Evolutionary conservation across 2,888 invertebrate species (phyloP).

Genomic region (Synanthedon tipuliformis): DNA sequence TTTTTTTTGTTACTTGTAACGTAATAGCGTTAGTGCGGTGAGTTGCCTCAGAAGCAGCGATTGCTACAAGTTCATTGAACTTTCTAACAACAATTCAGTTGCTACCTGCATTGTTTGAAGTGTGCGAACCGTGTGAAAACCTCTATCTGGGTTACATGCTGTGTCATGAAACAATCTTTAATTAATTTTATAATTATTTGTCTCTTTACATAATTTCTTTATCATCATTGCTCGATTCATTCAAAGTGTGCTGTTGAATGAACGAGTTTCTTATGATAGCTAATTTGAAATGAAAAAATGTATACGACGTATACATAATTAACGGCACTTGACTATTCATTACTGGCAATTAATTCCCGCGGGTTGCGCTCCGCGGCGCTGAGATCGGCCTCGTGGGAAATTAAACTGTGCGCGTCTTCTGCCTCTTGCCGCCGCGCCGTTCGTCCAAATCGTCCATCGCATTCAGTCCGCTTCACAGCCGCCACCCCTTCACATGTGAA

Average conservation of each 20-base stretch:
- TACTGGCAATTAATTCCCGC: constrained; percentile 71
- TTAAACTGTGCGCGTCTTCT: constrained; percentile 65
- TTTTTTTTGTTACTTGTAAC: too few relatives aligned
- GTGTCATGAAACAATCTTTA: too few relatives aligned
- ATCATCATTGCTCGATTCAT: background rate
- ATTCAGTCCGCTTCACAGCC: constrained; percentile 12
- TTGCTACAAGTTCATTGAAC: constrained; percentile 30
- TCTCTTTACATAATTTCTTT: background rate
- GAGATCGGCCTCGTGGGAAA: constrained; percentile 71
- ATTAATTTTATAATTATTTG: too few relatives aligned
- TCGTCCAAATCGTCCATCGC: constrained; percentile 3
- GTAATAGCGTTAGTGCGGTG: too few relatives aligned
- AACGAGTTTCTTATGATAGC: background rate
- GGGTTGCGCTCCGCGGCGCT: constrained; percentile 63
- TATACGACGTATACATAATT: constrained; percentile 45
- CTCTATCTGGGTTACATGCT: constrained; percentile 26
- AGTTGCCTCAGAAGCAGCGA: background rate
- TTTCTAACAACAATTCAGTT: constrained; percentile 23
- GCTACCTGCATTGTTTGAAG: constrained; percentile 43
- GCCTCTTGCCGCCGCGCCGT: constrained; percentile 26
- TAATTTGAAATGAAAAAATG: background rate
- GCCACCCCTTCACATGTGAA: constrained; percentile 52
- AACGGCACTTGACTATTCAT: constrained; percentile 70
- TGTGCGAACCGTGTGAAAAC: constrained; percentile 58
- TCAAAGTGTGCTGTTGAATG: background rate